A percentile compares a stretch with the other conserved stretches of the same genome.
These are phyloP conservation scores for Leucoraja ocellata DNA, from an alignment of 2,797 vertebrate species.

Conservation along the genomic window DNA sequence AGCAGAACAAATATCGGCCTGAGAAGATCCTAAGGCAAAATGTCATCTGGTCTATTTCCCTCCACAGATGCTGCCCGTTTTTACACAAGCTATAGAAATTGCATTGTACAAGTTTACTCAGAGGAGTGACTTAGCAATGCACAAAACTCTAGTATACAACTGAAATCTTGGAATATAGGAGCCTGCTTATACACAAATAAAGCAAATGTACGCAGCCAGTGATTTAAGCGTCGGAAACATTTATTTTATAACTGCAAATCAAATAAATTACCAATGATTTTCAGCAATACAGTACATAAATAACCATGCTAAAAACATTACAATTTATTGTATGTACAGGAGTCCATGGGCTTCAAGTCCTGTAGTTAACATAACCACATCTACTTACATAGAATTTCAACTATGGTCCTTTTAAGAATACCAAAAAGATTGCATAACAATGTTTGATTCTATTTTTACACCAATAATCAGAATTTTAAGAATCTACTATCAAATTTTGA, in stretches of 20 bases:
- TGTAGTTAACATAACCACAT: constrained; percentile 63
- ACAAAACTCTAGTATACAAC: neutral
- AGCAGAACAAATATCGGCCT: no score
- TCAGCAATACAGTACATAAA: constrained; percentile 70
- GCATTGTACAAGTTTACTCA: no score
- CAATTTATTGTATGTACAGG: constrained; percentile 68
- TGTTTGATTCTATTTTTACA: constrained; percentile 40
- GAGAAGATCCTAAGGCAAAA: no score
- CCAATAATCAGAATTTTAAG: constrained; percentile 33
- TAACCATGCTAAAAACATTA: constrained; percentile 69
- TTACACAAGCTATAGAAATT: no score
- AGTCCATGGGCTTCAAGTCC: constrained; percentile 69
- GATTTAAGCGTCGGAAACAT: constrained; percentile 70
- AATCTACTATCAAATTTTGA: constrained; percentile 10
- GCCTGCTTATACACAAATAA: constrained; percentile 24
- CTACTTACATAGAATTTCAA: constrained; percentile 60
- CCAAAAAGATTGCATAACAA: constrained; percentile 47
- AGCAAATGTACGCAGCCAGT: constrained; percentile 22
- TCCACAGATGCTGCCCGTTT: no score
- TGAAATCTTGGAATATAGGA: neutral
- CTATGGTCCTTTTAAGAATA: constrained; percentile 64
- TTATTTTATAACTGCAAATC: constrained; percentile 88
- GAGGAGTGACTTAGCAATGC: neutral
- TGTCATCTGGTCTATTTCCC: no score
- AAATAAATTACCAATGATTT: constrained; percentile 69